Base-by-base conservation (phyloP, 2,113 vertebrate species). In the Panthera uncia region DNA sequence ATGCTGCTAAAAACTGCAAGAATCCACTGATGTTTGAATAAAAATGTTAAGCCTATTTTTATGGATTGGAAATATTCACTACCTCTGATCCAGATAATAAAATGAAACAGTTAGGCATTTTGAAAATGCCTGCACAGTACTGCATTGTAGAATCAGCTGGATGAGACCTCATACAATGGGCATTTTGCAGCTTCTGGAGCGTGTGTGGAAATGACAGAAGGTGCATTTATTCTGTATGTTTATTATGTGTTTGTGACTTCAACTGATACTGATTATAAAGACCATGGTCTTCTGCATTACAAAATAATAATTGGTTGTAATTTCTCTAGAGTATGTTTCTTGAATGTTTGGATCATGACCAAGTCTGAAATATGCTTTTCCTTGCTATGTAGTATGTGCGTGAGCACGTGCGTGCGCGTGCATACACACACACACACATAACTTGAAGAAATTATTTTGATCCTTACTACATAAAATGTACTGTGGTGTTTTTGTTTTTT, bases 1-100 rank as follows among this genome's bases (percentile, higher is more conserved):
- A 97, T 96, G 66, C 21, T 85, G 13, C 95, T 96, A 97, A 93
- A 73, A 95, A 92, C 16, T 73, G 13, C 68, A 80, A 92, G 31
- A 66, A 66, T 96, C 45, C 63, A 95, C 45, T 76, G 52, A 33
- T 10, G 16, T 36, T 87, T 71, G 81, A 68, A 45, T 92, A 96
- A 41, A 95, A 96, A 94, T 18, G 27, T 41, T 94, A 83, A 94
- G 74, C 68, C 74, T 61, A 23, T 90, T 97, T 80, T 95, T 95
- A 97, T 7, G 71, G 63, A 89, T 94, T 96, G 74, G 74, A 93
- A 97, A 66, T 86, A 91, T 57, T 94, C n/a, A 89, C 33, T 61
- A 63, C 57, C 76, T 55, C 74, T 91, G 11, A 50, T 95, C 4
- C 69, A 82, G 84, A 97, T 61, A 91, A 92, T 61, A 94, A 84